These are phyloP conservation scores for Antigone vipio DNA, from an alignment of 2,113 vertebrate genomes.

Conservation along the genomic window DNA sequence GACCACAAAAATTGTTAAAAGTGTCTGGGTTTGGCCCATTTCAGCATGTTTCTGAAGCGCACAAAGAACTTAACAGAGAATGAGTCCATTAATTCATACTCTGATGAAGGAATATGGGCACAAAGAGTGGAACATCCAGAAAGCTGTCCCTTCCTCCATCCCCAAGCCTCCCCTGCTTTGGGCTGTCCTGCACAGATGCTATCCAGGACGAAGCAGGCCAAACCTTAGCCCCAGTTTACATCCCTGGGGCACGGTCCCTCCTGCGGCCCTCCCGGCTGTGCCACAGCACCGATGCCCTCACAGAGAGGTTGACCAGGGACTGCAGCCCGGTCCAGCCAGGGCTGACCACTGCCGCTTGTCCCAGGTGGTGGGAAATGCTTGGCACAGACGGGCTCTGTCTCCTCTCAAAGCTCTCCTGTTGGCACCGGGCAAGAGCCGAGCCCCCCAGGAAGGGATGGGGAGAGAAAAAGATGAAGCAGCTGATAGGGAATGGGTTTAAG, in stretches of 20 bases:
- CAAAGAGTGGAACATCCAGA: background rate
- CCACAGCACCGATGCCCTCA: background rate
- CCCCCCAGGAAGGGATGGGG: rapidly evolving
- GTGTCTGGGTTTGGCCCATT: background rate
- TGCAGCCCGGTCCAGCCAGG: background rate
- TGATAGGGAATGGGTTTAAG: background rate
- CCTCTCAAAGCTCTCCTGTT: background rate
- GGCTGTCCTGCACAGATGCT: background rate
- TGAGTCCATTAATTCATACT: background rate
- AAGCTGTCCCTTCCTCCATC: background rate
- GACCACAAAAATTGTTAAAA: background rate
- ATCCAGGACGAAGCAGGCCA: background rate
- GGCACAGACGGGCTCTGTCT: background rate
- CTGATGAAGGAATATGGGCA: background rate
- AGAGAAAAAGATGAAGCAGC: background rate
- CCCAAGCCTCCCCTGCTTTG: background rate
- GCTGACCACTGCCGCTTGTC: background rate
- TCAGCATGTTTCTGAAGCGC: background rate
- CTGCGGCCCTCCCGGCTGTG: background rate
- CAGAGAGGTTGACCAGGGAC: background rate
- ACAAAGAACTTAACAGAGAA: background rate
- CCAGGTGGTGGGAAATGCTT: rapidly evolving
- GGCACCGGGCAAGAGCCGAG: background rate
- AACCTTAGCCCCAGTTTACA: background rate
- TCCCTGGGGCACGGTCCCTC: background rate